Evolutionary conservation across 2,888 invertebrate species (phyloP).

Genomic region (Dicyrtoma fusca): DNA sequence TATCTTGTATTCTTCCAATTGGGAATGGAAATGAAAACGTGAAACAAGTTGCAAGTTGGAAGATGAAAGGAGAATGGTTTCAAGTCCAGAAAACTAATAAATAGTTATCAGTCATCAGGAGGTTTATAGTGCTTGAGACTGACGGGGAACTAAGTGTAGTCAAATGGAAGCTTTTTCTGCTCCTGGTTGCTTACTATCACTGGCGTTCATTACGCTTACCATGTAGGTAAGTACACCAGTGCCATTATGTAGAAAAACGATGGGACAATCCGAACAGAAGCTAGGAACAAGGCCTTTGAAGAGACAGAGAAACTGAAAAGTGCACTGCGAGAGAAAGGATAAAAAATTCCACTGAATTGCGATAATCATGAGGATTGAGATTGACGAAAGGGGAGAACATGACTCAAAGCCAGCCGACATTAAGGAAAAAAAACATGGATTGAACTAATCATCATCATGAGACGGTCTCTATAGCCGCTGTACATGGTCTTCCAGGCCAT

Average conservation of each 20-base stretch:
- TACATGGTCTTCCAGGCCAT: constrained; percentile 1
- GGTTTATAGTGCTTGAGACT: too few relatives aligned
- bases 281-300: background rate
- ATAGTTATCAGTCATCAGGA: too few relatives aligned
- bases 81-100: too few relatives aligned
- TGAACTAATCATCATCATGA: constrained; percentile 23
- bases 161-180: too few relatives aligned
- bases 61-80: too few relatives aligned
- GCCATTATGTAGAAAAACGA: background rate
- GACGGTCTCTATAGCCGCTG: background rate
- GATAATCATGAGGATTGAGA: constrained; percentile 16
- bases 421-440: constrained; percentile 12
- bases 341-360: constrained; percentile 21
- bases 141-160: too few relatives aligned
- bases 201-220: background rate
- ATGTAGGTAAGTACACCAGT: background rate
- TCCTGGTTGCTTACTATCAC: too few relatives aligned
- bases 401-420: constrained; percentile 33
- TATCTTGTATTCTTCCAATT: too few relatives aligned
- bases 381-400: constrained; percentile 2
- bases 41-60: too few relatives aligned
- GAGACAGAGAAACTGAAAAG: too few relatives aligned
- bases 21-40: too few relatives aligned
- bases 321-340: background rate
- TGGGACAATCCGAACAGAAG: constrained; percentile 2